Percentiles rank a stretch among this genome's conserved stretches.
Evolutionary conservation across 1,140 invertebrate species (phyloP).

Genomic region (Cryptotermes secundus): DNA sequence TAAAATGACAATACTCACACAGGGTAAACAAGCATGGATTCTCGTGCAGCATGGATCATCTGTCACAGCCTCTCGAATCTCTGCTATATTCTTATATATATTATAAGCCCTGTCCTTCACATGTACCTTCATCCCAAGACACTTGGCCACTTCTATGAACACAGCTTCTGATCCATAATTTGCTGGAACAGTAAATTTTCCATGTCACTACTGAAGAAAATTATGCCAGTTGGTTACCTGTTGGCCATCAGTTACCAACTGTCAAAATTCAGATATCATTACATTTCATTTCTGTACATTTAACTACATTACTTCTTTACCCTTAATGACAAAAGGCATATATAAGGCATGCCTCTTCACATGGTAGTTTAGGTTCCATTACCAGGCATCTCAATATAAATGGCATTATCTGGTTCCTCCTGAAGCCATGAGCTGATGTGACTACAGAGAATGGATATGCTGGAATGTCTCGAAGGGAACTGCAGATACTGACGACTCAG

Average conservation of each 20-base stretch:
- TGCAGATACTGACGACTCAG: background rate
- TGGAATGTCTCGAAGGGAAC: conserved; percentile 15
- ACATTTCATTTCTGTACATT: too few species aligned
- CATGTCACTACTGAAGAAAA: too few species aligned
- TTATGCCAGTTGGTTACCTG: too few species aligned
- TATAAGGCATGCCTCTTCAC: too few species aligned
- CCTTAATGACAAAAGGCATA: too few species aligned
- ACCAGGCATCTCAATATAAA: conserved; percentile 20
- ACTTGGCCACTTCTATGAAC: background rate
- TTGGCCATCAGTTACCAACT: too few species aligned
- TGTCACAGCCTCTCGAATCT: conserved; percentile 19
- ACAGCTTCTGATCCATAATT: conserved; percentile 17
- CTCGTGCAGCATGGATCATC: background rate
- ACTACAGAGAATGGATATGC: background rate
- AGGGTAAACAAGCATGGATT: background rate
- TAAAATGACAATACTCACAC: background rate
- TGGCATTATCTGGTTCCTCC: background rate
- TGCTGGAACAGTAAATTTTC: conserved; percentile 21
- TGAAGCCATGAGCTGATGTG: background rate
- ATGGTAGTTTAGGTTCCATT: background rate
- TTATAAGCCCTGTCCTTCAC: background rate
- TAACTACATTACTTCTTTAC: too few species aligned
- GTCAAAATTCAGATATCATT: too few species aligned
- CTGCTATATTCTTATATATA: conserved; percentile 15
- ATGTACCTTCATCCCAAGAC: background rate